Conservation (phyloP, 2,888 invertebrate species). For the Eilema griseolum region DNA sequence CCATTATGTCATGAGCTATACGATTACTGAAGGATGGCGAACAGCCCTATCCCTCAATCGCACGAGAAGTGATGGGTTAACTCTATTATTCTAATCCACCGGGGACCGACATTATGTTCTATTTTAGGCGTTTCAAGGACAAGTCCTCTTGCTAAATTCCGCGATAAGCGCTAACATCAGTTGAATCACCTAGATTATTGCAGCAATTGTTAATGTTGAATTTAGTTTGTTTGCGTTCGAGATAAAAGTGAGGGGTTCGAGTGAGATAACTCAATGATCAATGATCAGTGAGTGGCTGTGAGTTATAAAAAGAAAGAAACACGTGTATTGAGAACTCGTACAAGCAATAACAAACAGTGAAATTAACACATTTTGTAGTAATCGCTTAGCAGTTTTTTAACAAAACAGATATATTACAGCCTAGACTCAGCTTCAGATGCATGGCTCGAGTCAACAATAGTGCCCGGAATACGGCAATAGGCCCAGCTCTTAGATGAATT, state of each 20-base stretch:
- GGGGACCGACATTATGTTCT: neutral
- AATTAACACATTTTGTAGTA: neutral
- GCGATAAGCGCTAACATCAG: neutral
- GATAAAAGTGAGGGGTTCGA: constrained; percentile 8
- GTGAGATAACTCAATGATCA: neutral
- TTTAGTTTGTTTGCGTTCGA: constrained; percentile 3
- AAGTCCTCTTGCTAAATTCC: neutral
- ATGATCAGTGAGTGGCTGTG: neutral
- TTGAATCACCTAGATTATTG: constrained; percentile 9
- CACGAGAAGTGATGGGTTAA: too few relatives aligned
- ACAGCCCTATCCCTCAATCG: too few relatives aligned
- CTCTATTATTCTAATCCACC: too few relatives aligned
- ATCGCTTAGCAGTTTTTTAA: neutral
- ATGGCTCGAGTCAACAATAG: too few relatives aligned
- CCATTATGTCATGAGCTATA: too few relatives aligned
- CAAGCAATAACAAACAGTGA: neutral
- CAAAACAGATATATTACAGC: too few relatives aligned
- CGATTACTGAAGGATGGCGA: too few relatives aligned
- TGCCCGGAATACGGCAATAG: too few relatives aligned
- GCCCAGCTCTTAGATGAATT: too few relatives aligned
- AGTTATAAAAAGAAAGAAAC: constrained; percentile 2
- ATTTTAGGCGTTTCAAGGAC: neutral
- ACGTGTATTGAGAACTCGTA: neutral
- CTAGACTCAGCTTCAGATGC: too few relatives aligned
- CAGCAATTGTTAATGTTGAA: constrained; percentile 8